Conservation (phyloP, 2,888 invertebrate genomes). For the Anoncus sp. region DNA sequence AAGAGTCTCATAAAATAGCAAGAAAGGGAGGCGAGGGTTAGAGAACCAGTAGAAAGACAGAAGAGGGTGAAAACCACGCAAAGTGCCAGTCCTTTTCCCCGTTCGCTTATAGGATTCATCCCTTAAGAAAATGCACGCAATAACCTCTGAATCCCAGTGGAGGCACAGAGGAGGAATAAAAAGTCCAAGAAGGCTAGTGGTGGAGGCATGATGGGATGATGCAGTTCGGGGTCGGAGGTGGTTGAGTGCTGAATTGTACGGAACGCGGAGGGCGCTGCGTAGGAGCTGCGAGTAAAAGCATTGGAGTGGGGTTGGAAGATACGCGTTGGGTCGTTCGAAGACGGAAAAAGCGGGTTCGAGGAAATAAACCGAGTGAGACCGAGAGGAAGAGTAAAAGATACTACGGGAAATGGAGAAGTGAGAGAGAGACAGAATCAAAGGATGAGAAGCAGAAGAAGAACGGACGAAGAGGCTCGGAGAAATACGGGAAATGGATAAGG, state of each 20-base stretch:
- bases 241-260: slow-evolving; percentile 32
- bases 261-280: slow-evolving; percentile 58
- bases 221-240: background rate
- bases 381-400: slow-evolving; percentile 22
- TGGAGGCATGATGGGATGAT: slow-evolving; percentile 44
- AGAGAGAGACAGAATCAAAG: background rate
- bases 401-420: slow-evolving; percentile 58
- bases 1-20: slow-evolving; percentile 5
- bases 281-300: slow-evolving; percentile 59
- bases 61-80: slow-evolving; percentile 18
- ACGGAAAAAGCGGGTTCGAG: slow-evolving; percentile 29
- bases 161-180: slow-evolving; percentile 16
- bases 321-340: slow-evolving; percentile 21
- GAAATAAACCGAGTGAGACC: slow-evolving; percentile 9
- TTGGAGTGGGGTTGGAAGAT: slow-evolving; percentile 59
- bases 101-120: slow-evolving; percentile 68
- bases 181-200: slow-evolving; percentile 48
- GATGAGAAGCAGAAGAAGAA: background rate
- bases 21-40: slow-evolving; percentile 8
- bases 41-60: background rate
- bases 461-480: slow-evolving; percentile 13
- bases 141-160: slow-evolving; percentile 77
- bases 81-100: slow-evolving; percentile 40
- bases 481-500: slow-evolving; percentile 44
- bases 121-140: slow-evolving; percentile 81